Evolutionary conservation across 2,888 invertebrate genomes (phyloP), one percentile per base, ranked within the genome.

Genomic region (Tetramorium bicarinatum): DNA sequence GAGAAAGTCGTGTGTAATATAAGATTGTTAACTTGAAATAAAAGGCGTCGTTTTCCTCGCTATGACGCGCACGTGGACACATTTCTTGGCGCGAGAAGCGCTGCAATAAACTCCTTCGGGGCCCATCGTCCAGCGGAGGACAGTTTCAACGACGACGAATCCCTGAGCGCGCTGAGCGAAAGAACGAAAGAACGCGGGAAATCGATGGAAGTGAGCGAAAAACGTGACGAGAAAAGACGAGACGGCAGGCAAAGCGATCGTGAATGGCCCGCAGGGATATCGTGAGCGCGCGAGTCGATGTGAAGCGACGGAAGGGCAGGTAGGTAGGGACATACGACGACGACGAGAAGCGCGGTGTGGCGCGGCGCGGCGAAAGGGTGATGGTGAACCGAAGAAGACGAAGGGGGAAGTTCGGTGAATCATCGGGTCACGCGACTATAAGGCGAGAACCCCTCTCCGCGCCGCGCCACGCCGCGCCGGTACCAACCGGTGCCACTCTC

Each of bases 351-450:
- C 11, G 52, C 9, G 82, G 44, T 29, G 54, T 3, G 18, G 64
- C 21, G 64, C 29, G 82, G 54, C 67, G 47, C 64, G 71, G 79
- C 49, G 61, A 54, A 77, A 80, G 83, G 85, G 85, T 85, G 79
- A 81, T 72, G 79, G 47, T 56, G 69, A 66, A 41, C 69, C 56
- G 84, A 71, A 34, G 61, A 77, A 80, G 79, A 76, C 79, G 89
- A 72, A 81, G 79, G 83, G 86, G 89, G 76, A 85, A 86, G 86
- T 86, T 86, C 84, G 91, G 93, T 93, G 94, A 94, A 93, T 94
- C 93, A 94, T 92, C 93, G 91, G 92, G 94, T 94, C 94, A 94
- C 94, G 94, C 94, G 92, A 94, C 90, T 82, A 69, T 49, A 89
- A 88, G 69, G 85, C 75, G 85, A 76, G 76, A 34, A 4, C 29